These are phyloP conservation scores for Ypsolopha scabrella DNA, from an alignment of 2,888 invertebrate genomes.

Conservation along the genomic window DNA sequence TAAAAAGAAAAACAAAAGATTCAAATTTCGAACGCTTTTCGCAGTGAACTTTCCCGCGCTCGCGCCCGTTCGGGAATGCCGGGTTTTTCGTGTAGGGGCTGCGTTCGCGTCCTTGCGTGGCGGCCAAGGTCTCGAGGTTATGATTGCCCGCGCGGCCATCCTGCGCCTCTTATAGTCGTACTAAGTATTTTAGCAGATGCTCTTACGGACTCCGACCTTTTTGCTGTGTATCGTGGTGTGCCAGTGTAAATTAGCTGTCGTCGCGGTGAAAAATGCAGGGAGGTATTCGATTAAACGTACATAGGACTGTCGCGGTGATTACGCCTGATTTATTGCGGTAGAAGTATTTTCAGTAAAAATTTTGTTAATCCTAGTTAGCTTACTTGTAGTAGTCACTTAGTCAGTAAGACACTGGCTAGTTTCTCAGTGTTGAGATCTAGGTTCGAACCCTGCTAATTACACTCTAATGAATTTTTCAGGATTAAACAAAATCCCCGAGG, in stretches of 20 bases:
- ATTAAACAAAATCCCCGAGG: too few relatives aligned
- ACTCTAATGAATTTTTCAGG: too few relatives aligned
- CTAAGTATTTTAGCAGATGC: constrained; percentile 27
- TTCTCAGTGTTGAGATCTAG: too few relatives aligned
- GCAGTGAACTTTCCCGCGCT: constrained; percentile 44
- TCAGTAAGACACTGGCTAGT: too few relatives aligned
- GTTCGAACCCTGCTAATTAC: too few relatives aligned
- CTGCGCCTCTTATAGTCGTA: constrained; percentile 60
- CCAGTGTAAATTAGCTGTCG: neutral
- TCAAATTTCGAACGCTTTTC: constrained; percentile 1
- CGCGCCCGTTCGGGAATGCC: constrained; percentile 53
- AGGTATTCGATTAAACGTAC: too few relatives aligned
- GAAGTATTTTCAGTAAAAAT: too few relatives aligned
- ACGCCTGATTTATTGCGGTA: too few relatives aligned
- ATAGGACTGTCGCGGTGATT: too few relatives aligned
- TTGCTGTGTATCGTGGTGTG: neutral
- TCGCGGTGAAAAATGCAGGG: neutral
- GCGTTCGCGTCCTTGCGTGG: constrained; percentile 55
- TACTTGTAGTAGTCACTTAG: too few relatives aligned
- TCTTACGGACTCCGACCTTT: constrained; percentile 11
- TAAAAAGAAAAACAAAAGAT: constrained; percentile 3
- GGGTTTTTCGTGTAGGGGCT: constrained; percentile 50
- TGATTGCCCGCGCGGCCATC: constrained; percentile 47
- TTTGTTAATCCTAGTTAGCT: too few relatives aligned
- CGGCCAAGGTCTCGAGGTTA: constrained; percentile 58